Percentiles rank a stretch among this genome's conserved stretches.
phyloP scores from a whole-genome alignment of 2,888 invertebrate genomes.

The Lottia gigantea region DNA sequence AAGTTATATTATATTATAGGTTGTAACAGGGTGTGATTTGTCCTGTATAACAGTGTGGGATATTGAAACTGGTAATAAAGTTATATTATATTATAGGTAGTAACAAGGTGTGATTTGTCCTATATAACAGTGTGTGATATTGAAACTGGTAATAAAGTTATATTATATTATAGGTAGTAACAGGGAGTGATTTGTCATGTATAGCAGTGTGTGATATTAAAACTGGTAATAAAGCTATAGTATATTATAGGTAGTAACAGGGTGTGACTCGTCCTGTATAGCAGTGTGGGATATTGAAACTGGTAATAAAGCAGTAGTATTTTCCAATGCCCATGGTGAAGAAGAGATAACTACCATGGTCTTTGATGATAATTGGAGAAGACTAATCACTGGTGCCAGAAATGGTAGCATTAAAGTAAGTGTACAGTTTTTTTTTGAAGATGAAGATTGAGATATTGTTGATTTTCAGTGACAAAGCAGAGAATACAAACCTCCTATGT shows the following conservation, averaged over 20 bases:
- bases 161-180: conserved; percentile 74
- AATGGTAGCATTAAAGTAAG: conserved; percentile 67
- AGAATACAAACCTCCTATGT: too few relatives aligned
- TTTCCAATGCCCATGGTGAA: conserved; percentile 64
- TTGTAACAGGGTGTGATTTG: conserved; percentile 89
- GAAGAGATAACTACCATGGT: conserved; percentile 67
- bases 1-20: conserved; percentile 68
- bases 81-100: conserved; percentile 71
- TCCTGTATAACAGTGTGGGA: conserved; percentile 90
- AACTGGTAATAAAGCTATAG: conserved; percentile 71
- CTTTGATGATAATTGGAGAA: conserved; percentile 59
- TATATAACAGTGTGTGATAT: conserved; percentile 90
- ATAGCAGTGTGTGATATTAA: conserved; percentile 89
- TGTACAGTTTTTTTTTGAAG: too few relatives aligned
- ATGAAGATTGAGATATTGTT: too few relatives aligned
- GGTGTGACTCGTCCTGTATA: conserved; percentile 87
- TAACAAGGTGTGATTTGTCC: conserved; percentile 90
- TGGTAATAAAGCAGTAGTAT: conserved; percentile 70
- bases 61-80: conserved; percentile 75
- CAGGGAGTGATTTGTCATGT: conserved; percentile 88
- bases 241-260: conserved; percentile 77
- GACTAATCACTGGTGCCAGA: conserved; percentile 64
- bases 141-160: conserved; percentile 73
- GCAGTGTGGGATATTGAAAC: conserved; percentile 87
- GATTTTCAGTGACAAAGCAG: too few relatives aligned